Evolutionary conservation across 2,797 vertebrate genomes (phyloP).

Genomic region (Dallia pectoralis): DNA sequence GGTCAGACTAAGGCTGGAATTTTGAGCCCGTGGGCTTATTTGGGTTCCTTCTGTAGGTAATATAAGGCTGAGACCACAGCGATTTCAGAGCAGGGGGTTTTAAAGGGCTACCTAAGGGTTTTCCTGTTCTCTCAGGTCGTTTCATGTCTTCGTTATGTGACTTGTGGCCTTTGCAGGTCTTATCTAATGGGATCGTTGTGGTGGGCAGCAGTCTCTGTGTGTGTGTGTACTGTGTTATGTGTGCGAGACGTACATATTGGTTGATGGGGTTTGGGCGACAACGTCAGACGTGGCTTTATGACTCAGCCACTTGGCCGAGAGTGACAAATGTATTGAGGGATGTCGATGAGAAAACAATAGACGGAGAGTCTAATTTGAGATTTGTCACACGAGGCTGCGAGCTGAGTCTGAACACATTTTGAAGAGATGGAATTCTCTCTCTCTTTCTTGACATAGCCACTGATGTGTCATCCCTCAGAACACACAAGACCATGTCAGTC

Average conservation of each 20-base stretch:
- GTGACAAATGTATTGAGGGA: constrained; percentile 44
- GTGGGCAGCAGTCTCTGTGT: constrained; percentile 33
- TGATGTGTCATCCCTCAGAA: constrained; percentile 2
- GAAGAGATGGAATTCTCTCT: constrained; percentile 50
- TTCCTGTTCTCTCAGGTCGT: neutral
- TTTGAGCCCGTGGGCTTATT: neutral
- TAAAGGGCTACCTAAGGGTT: neutral
- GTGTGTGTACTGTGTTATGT: neutral
- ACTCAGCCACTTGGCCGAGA: constrained; percentile 54
- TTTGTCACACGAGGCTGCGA: constrained; percentile 57
- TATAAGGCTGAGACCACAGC: neutral
- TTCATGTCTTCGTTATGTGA: constrained; percentile 47
- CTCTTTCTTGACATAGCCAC: neutral
- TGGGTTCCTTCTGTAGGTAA: constrained; percentile 1
- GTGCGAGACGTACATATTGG: constrained; percentile 26
- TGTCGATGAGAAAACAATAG: constrained; percentile 6
- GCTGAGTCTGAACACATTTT: constrained; percentile 60
- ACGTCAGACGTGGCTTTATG: constrained; percentile 52
- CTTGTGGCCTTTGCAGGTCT: constrained; percentile 56
- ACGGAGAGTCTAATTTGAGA: constrained; percentile 58
- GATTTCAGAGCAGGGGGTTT: neutral
- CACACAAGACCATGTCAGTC: neutral
- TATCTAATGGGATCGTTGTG: constrained; percentile 46
- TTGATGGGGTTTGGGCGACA: constrained; percentile 47
- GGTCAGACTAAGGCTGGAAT: neutral